Conservation (phyloP, 2,797 vertebrate species). For the Hafferia zeledoni region DNA sequence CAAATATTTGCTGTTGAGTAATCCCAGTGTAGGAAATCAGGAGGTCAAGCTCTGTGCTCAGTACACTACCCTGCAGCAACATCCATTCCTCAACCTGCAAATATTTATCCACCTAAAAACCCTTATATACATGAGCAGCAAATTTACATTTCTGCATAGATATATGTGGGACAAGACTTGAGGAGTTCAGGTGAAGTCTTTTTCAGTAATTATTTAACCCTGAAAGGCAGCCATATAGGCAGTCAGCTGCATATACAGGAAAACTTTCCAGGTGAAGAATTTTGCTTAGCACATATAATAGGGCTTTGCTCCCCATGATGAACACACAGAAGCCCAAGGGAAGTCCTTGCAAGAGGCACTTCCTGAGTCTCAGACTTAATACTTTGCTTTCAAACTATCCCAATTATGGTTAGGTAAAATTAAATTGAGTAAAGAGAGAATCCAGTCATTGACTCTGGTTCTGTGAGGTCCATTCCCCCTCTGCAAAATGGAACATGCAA, state of each 20-base stretch:
- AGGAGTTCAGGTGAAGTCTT: background rate
- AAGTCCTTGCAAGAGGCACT: background rate
- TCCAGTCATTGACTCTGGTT: background rate
- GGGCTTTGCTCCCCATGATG: background rate
- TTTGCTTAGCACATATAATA: background rate
- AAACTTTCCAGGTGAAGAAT: background rate
- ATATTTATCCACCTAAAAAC: background rate
- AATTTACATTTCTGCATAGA: background rate
- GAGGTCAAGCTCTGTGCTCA: background rate
- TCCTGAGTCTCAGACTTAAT: background rate
- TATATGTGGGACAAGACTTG: background rate
- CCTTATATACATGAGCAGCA: background rate
- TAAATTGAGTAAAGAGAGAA: background rate
- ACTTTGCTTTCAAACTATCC: background rate
- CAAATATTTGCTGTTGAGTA: background rate
- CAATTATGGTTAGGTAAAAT: background rate
- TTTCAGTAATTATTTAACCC: background rate
- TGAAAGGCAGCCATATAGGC: background rate
- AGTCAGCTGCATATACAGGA: background rate
- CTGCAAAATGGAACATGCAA: background rate
- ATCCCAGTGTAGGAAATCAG: rapidly evolving
- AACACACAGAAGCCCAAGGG: background rate
- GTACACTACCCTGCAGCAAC: background rate
- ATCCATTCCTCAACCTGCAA: background rate
- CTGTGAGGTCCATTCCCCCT: background rate